Conservation (phyloP, 2,113 vertebrate species). For the Sphyrna mokarran region DNA sequence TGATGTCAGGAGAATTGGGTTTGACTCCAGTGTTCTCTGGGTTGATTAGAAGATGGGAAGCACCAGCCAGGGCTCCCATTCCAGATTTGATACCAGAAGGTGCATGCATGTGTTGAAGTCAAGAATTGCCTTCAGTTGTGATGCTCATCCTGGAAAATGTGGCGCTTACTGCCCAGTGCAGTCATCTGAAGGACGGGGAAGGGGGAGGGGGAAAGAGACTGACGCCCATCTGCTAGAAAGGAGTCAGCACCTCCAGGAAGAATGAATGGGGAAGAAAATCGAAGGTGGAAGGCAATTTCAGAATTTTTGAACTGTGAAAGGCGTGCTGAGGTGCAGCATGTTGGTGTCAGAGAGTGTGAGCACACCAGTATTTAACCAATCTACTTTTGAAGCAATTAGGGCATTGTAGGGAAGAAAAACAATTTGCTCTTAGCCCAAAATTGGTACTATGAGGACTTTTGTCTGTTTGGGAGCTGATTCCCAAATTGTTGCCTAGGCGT, state of each 20-base stretch:
- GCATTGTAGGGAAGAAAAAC: background rate
- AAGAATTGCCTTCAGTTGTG: background rate
- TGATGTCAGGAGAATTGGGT: background rate
- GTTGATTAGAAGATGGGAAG: background rate
- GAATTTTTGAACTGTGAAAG: background rate
- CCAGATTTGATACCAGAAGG: background rate
- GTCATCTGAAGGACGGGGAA: background rate
- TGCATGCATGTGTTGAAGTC: background rate
- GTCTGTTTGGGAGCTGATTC: background rate
- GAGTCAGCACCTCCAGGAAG: background rate
- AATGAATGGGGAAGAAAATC: no score
- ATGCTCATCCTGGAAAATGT: background rate
- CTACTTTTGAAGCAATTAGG: slow-evolving; percentile 5
- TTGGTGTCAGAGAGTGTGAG: background rate
- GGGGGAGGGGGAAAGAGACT: no score
- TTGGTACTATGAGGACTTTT: slow-evolving; percentile 26
- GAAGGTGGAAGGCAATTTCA: background rate
- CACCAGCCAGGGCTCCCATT: background rate
- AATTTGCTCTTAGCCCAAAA: slow-evolving; percentile 10
- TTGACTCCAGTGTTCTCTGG: background rate
- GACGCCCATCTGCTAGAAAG: no score
- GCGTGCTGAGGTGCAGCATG: background rate
- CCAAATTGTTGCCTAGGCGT: slow-evolving; percentile 17
- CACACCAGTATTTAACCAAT: slow-evolving; percentile 4
- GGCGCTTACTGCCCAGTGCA: background rate